Evolutionary conservation across 2,888 invertebrate genomes (phyloP).

Genomic region (Barypeithes pellucidus): DNA sequence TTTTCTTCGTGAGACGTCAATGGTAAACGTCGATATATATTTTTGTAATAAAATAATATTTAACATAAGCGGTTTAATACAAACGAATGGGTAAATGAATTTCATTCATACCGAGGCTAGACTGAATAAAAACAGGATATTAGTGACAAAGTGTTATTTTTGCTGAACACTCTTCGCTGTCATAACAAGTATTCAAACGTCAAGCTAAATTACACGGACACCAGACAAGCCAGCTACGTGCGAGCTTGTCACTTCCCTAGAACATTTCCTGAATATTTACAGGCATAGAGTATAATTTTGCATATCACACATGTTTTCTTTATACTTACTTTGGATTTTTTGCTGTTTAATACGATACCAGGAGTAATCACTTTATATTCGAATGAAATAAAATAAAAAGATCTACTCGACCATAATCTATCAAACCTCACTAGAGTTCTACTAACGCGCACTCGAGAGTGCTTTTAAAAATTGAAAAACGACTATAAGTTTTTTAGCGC

Average conservation of each 20-base stretch:
- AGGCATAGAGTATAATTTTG: conserved; percentile 41
- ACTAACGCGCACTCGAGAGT: too few species aligned
- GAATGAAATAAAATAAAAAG: too few species aligned
- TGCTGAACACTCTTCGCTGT: conserved; percentile 63
- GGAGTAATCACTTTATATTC: background rate
- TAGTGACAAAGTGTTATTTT: conserved; percentile 66
- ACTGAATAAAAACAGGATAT: conserved; percentile 60
- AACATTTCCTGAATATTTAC: conserved; percentile 54
- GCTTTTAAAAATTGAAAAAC: conserved; percentile 3
- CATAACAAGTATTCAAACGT: conserved; percentile 66
- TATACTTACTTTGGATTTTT: conserved; percentile 19
- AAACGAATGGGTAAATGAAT: conserved; percentile 40
- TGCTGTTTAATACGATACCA: background rate
- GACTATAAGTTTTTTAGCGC: background rate
- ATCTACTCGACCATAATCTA: too few species aligned
- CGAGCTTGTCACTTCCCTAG: conserved; percentile 66
- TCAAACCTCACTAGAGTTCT: too few species aligned
- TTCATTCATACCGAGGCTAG: conserved; percentile 45
- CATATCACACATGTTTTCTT: conserved; percentile 46
- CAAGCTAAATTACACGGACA: conserved; percentile 65
- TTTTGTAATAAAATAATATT: background rate
- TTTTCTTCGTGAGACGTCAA: too few species aligned
- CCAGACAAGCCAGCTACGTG: conserved; percentile 66
- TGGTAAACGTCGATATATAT: too few species aligned
- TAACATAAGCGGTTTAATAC: background rate